Conservation (phyloP, 2,888 invertebrate genomes). For the Apamea sordens region DNA sequence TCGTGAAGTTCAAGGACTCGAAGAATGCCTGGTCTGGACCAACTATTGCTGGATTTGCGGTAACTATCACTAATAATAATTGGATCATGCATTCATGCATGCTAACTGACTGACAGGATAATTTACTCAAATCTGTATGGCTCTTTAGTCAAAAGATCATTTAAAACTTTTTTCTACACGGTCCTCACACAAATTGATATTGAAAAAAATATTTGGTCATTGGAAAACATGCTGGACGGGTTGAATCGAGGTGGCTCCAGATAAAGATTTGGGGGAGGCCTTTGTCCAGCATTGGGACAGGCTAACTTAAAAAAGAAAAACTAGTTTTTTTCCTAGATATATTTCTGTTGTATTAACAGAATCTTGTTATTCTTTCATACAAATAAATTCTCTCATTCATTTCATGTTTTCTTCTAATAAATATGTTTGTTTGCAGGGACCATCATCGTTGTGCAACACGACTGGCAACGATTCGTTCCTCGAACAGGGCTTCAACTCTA, state of each 20-base stretch:
- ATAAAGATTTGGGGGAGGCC: too few species aligned
- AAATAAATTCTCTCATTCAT: background rate
- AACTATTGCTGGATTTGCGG: constrained; percentile 68
- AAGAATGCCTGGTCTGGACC: constrained; percentile 70
- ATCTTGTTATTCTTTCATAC: background rate
- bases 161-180: background rate
- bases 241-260: too few species aligned
- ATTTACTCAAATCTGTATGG: background rate
- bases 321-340: background rate
- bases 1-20: constrained; percentile 74
- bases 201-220: background rate
- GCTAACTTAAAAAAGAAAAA: too few species aligned
- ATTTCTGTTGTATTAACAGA: background rate
- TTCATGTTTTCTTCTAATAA: background rate
- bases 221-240: background rate
- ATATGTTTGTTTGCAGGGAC: constrained; percentile 18
- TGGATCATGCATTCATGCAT: too few species aligned
- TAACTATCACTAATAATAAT: constrained; percentile 27
- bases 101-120: background rate
- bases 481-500: constrained; percentile 5
- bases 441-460: constrained; percentile 47
- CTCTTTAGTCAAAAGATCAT: background rate
- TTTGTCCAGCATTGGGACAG: too few species aligned
- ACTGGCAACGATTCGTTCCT: constrained; percentile 33
- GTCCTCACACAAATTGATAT: background rate